Conservation (phyloP, 2,888 invertebrate species). For the Julus scanicus region DNA sequence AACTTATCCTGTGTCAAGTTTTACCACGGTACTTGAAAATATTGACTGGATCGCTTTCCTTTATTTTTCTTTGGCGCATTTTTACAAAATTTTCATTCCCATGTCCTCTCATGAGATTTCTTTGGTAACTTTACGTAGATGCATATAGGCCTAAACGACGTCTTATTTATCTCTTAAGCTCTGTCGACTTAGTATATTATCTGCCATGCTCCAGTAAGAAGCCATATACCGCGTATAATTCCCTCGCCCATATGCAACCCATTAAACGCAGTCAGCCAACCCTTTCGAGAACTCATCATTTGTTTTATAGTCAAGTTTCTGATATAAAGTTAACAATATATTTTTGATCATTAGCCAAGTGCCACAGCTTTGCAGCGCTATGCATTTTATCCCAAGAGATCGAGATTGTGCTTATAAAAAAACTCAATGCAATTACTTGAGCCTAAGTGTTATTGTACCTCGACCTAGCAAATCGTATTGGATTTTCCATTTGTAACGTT, state of each 20-base stretch:
- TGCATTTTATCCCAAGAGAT: neutral
- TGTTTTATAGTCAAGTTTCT: constrained; percentile 1
- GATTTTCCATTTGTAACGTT: neutral
- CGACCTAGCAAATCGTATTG: neutral
- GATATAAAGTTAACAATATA: neutral
- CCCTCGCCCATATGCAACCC: constrained; percentile 23
- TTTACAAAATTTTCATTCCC: neutral
- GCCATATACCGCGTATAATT: neutral
- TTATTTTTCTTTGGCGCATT: neutral
- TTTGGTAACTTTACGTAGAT: neutral
- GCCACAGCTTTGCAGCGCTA: neutral
- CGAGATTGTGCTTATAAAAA: neutral
- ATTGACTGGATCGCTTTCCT: neutral
- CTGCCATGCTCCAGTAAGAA: constrained; percentile 6
- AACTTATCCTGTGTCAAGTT: constrained; percentile 25
- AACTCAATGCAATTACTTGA: neutral
- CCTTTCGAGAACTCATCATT: constrained; percentile 38
- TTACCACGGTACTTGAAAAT: constrained; percentile 30
- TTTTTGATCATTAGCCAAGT: constrained; percentile 22
- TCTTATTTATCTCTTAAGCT: constrained; percentile 10
- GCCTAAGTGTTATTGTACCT: constrained; percentile 6
- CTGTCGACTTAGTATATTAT: neutral
- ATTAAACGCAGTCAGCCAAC: constrained; percentile 6
- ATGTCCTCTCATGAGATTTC: neutral
- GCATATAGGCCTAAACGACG: neutral